A percentile compares a stretch with the other conserved stretches of the same genome.
These are phyloP conservation scores for Tridacna gigas DNA, from an alignment of 2,888 invertebrate genomes.

Conservation along the genomic window DNA sequence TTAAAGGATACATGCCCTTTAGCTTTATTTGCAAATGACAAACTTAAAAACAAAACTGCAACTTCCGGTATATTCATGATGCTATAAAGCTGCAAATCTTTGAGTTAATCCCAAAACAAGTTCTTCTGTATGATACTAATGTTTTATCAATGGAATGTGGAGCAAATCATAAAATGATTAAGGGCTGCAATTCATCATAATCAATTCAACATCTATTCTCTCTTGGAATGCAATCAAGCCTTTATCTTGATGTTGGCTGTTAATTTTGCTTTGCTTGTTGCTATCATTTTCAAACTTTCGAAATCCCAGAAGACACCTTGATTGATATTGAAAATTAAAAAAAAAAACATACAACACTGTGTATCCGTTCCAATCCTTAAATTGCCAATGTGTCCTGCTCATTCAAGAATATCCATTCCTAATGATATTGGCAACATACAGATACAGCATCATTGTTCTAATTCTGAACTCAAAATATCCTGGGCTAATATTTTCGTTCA, in stretches of 20 bases:
- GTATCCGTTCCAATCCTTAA: conserved; percentile 9
- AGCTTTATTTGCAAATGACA: conserved; percentile 24
- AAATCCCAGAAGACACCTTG: not conserved
- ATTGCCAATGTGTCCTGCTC: conserved; percentile 23
- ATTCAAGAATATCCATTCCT: conserved; percentile 12
- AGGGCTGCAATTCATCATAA: conserved; percentile 28
- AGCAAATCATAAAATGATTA: conserved; percentile 24
- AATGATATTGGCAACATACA: not conserved
- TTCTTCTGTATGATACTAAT: conserved; percentile 17
- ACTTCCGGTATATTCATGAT: conserved; percentile 37
- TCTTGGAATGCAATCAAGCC: conserved; percentile 18
- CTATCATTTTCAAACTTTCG: not conserved
- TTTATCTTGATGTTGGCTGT: conserved; percentile 1
- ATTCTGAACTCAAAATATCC: not conserved
- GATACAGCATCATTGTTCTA: not conserved
- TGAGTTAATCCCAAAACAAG: conserved; percentile 20
- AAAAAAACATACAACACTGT: not conserved
- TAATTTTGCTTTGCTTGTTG: not conserved
- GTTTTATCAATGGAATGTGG: conserved; percentile 24
- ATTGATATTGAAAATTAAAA: conserved; percentile 13
- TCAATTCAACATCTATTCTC: conserved; percentile 7
- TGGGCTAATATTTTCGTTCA: conserved; percentile 7
- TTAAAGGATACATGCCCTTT: conserved; percentile 14
- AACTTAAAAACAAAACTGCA: conserved; percentile 5
- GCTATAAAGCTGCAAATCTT: conserved; percentile 21